Base-by-base conservation (phyloP, 2,888 invertebrate genomes). In the Neoaliturus tenellus region DNA sequence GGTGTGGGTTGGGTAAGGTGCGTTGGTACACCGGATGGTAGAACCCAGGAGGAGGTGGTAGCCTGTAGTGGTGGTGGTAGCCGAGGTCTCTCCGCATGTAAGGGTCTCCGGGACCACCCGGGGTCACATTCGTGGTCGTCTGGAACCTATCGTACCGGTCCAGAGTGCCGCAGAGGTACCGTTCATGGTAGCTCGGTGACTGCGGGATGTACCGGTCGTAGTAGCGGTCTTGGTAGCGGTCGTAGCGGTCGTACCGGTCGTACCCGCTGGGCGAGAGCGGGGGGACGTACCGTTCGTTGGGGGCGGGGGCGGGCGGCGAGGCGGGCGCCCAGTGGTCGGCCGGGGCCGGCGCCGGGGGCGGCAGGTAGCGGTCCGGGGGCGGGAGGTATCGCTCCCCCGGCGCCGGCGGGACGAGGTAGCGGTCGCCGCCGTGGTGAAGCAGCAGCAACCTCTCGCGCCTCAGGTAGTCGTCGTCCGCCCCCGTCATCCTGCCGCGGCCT, bases 401-500 rank as follows among this genome's bases (percentile, higher is more conserved):
- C 80, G 85, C 85, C 71, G 86, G 80, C 33, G 85, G 83, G 80
- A 84, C 83, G 48, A 83, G 67, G 67, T 55, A 80, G 75, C 80
- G 85, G 83, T 82, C 85, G 78, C 86, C 83, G 73, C 87, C 82
- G 87, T 85, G 78, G 85, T 84, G 85, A 85, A 85, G 85, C 55
- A 85, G 81, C 83, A 82, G 83, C 85, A 91, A 91, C 91, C 91
- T 90, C 90, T 90, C 89, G 89, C 90, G 90, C 89, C 89, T 90
- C 89, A 78, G 73, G 81, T 78, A 90, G 90, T 91, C 91, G 89
- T 91, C 90, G 90, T 91, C 91, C 89, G 90, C 90, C 91, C 92
- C 92, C 93, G 93, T 93, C 91, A 92, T 93, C 93, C 92, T 92
- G 92, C 92, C 92, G 93, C 93, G 91, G 91, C 92, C 92, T 92